Evolutionary conservation across 2,113 vertebrate genomes (phyloP), one percentile per base, ranked within the genome.

Genomic region (Pygoscelis antarcticus): DNA sequence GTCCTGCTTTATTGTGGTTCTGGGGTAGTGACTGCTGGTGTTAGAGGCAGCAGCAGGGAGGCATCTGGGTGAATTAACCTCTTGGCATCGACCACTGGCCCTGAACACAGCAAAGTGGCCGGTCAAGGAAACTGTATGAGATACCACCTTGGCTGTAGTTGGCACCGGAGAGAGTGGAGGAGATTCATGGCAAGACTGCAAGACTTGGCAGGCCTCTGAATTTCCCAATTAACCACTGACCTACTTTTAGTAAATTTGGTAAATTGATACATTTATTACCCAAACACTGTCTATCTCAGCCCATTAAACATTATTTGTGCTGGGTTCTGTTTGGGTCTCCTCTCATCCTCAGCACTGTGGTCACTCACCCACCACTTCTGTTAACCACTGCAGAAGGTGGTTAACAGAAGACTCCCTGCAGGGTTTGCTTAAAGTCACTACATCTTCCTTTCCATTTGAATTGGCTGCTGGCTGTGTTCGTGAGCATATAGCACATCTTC

Each of bases 351-450:
- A 88, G 34, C n/a, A 4, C n/a, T 15, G 42, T 68, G 44, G 23
- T 17, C 38, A 4, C 69, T 76, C 79, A 18, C 10, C 40, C 3
- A 9, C 20, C 27, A 2, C n/a, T n/a, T 32, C 44, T 27, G 26
- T 10, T 66, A 17, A 57, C 27, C 29, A 2, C 42, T 16, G 26
- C 44, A 17, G 4, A 44, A 55, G 68, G 44, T 70, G 72, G 47
- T 40, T 42, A 42, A 15, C 42, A 42, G 75, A 46, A 40, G 49
- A 16, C 38, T 61, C 65, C 27, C 8, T 14, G 20, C 21, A 72
- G 32, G 34, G 4, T 1, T 72, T 70, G 7, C 16, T 38, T 68
- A 2, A 57, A 30, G 19, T 17, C 40, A 5, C 34, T 5, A 0
- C 10, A 4, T 29, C 25, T 65, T 13, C 58, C 34, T n/a, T 71